phyloP scores from a whole-genome alignment of 2,888 invertebrate species.

The Agrochola lota region DNA sequence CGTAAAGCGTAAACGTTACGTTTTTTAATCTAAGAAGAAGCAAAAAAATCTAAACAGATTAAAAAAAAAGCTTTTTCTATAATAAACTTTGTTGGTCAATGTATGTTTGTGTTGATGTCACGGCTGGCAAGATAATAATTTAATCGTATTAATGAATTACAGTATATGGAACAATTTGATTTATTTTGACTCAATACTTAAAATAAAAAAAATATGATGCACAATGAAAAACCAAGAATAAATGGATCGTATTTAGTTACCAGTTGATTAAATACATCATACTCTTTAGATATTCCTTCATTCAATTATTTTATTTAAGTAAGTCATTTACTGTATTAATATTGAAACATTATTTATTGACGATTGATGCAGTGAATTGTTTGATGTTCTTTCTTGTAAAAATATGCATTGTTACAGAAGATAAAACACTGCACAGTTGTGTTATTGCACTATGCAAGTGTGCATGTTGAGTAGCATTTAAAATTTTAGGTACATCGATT shows the following conservation, averaged over 20 bases:
- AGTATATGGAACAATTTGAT: not conserved
- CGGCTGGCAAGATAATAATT: not conserved
- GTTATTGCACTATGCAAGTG: too few relatives aligned
- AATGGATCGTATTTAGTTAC: not conserved
- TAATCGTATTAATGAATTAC: not conserved
- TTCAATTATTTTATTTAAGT: too few relatives aligned
- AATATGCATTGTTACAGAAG: not conserved
- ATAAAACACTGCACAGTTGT: not conserved
- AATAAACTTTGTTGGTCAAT: too few relatives aligned
- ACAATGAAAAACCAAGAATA: not conserved
- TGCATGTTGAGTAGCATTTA: not conserved
- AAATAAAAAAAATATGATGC: conserved; percentile 1
- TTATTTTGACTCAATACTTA: too few relatives aligned
- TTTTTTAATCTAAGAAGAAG: too few relatives aligned
- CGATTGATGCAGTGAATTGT: not conserved
- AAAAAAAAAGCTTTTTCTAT: not conserved
- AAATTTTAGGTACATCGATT: not conserved
- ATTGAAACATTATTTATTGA: not conserved
- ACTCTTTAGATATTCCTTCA: not conserved
- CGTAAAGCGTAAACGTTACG: too few relatives aligned
- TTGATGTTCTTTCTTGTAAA: not conserved
- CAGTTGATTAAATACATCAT: conserved; percentile 14
- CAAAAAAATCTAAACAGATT: too few relatives aligned
- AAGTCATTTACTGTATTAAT: not conserved
- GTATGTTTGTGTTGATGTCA: too few relatives aligned